Conservation (phyloP, 2,113 vertebrate species). For the Nesoenas mayeri region DNA sequence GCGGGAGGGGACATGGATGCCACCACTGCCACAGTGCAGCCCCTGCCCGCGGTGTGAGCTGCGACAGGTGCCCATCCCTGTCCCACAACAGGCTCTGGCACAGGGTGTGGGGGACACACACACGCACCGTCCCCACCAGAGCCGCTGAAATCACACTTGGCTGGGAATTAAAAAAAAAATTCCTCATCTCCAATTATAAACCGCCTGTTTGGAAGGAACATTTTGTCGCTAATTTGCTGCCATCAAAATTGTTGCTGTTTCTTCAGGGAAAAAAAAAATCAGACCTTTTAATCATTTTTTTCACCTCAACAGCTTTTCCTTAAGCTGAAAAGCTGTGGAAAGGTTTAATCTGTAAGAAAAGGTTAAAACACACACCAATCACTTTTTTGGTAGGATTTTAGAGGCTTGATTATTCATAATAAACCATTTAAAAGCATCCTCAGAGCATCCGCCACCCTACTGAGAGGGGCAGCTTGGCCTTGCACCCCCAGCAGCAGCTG, state of each 20-base stretch:
- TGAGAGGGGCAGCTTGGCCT: not conserved
- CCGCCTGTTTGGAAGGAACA: not conserved
- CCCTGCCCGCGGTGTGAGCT: not conserved
- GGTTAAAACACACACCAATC: rapidly evolving
- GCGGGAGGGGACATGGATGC: rapidly evolving
- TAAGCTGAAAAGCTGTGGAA: rapidly evolving
- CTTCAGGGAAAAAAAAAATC: not conserved
- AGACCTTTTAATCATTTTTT: not conserved
- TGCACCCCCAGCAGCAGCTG: rapidly evolving
- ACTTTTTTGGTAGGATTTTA: not conserved
- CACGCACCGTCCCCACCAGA: rapidly evolving
- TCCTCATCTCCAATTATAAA: not conserved
- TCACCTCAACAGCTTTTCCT: not conserved
- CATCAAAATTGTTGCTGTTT: not conserved
- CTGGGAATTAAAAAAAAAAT: not conserved
- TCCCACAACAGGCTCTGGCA: not conserved
- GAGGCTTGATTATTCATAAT: not conserved
- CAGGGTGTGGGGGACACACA: rapidly evolving
- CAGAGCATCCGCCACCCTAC: not conserved
- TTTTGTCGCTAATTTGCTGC: not conserved
- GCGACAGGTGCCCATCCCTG: rapidly evolving
- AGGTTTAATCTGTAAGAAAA: not conserved
- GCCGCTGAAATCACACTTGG: not conserved
- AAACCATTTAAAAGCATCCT: not conserved
- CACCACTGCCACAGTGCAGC: rapidly evolving